These are phyloP conservation scores for Eurytoma adleriae DNA, from an alignment of 2,888 invertebrate species.

Conservation along the genomic window DNA sequence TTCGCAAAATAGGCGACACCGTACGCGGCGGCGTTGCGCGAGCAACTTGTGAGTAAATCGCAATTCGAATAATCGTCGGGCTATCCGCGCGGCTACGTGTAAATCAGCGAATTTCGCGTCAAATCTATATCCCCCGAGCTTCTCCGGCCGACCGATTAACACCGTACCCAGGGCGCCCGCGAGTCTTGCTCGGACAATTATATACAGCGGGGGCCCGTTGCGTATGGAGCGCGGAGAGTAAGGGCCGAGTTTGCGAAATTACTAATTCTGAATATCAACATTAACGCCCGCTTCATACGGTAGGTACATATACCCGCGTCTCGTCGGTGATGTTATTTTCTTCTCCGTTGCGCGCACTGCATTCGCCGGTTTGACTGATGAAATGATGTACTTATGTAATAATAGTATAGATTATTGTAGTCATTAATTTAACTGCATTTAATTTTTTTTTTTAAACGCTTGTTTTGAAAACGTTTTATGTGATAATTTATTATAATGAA, in stretches of 20 bases:
- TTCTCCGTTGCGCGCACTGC: too few relatives aligned
- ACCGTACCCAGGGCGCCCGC: constrained; percentile 4
- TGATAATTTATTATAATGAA: too few relatives aligned
- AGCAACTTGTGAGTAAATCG: constrained; percentile 38
- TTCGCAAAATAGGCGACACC: background rate
- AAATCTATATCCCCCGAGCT: constrained; percentile 20
- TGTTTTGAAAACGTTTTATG: too few relatives aligned
- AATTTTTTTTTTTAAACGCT: too few relatives aligned
- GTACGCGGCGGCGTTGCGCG: too few relatives aligned
- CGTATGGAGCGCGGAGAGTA: background rate
- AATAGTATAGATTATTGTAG: too few relatives aligned
- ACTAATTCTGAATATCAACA: constrained; percentile 43
- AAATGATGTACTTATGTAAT: too few relatives aligned
- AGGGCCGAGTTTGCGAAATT: constrained; percentile 26
- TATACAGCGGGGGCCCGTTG: background rate
- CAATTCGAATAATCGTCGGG: constrained; percentile 50
- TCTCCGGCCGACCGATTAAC: constrained; percentile 42
- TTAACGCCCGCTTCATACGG: background rate
- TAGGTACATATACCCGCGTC: too few relatives aligned
- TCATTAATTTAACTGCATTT: too few relatives aligned
- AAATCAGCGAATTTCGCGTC: constrained; percentile 45
- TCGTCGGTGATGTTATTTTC: too few relatives aligned
- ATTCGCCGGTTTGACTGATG: too few relatives aligned
- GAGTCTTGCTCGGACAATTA: constrained; percentile 40
- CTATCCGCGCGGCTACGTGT: constrained; percentile 46